A percentile compares a stretch with the other conserved stretches of the same genome.
phyloP scores from a whole-genome alignment of 2,113 vertebrate species.

The Apeltes quadracus region DNA sequence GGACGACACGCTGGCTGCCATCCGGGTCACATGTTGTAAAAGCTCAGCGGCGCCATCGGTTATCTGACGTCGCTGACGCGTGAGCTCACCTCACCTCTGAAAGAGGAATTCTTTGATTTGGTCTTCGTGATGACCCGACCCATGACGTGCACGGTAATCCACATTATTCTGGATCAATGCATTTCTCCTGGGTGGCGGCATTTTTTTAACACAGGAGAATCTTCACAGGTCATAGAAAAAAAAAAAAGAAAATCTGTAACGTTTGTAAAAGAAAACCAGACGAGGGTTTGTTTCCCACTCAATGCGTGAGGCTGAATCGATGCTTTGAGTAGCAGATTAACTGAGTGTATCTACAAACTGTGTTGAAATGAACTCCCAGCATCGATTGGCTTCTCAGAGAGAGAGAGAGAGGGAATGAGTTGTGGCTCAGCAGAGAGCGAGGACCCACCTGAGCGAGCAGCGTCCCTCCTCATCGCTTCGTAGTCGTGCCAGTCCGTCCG shows the following conservation, averaged over 20 bases:
- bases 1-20: too few species aligned
- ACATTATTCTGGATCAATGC: too few species aligned
- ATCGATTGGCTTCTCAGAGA: conserved; percentile 34
- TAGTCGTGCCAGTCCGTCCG: conserved; percentile 93
- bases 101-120: too few species aligned
- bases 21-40: too few species aligned
- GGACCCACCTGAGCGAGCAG: conserved; percentile 84
- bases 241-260: conserved; percentile 13
- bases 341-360: conserved; percentile 52
- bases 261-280: conserved; percentile 1
- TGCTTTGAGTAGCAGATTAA: conserved; percentile 55
- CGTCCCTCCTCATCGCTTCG: conserved; percentile 86
- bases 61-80: too few species aligned
- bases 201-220: too few species aligned
- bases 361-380: conserved; percentile 18
- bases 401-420: conserved; percentile 26
- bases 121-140: too few species aligned
- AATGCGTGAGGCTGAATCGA: conserved; percentile 27
- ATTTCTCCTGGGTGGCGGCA: too few species aligned
- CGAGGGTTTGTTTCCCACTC: conserved; percentile 8
- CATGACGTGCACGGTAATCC: too few species aligned
- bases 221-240: too few species aligned
- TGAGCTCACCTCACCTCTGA: too few species aligned
- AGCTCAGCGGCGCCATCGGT: too few species aligned
- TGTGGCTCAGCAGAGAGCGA: not conserved